Evolutionary conservation across 1,140 invertebrate species (phyloP).

Genomic region (Agrilus planipennis): DNA sequence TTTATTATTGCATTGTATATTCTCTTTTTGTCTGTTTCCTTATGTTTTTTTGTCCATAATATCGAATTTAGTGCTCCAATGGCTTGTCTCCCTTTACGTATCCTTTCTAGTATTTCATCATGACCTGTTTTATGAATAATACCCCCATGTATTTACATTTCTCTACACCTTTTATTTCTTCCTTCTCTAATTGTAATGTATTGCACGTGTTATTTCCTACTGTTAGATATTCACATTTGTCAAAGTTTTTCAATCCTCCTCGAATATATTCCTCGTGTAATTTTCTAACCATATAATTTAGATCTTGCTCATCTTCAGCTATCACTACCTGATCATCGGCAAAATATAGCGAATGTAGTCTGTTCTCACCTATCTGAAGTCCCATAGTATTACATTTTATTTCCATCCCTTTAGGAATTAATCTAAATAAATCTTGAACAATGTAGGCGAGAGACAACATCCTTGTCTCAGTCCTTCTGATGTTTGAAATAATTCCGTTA

Average conservation of each 20-base stretch:
- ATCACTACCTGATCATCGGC: slow-evolving; percentile 14
- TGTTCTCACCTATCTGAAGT: neutral
- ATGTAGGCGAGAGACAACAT: too few species aligned
- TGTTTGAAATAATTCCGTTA: too few species aligned
- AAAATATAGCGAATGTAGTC: slow-evolving; percentile 10
- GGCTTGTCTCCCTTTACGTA: too few species aligned
- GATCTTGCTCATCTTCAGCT: slow-evolving; percentile 14
- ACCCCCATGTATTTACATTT: neutral
- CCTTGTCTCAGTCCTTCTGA: too few species aligned
- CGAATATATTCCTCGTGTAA: slow-evolving; percentile 12
- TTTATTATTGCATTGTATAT: too few species aligned
- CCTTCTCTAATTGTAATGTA: slow-evolving; percentile 1
- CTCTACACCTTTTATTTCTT: slow-evolving; percentile 1
- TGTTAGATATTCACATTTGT: slow-evolving; percentile 11
- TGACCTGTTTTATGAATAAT: too few species aligned
- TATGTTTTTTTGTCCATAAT: too few species aligned
- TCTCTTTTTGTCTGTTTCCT: too few species aligned
- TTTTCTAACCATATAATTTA: slow-evolving; percentile 13
- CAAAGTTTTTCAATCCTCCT: slow-evolving; percentile 12
- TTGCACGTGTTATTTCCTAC: neutral
- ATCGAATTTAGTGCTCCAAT: too few species aligned
- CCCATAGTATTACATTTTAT: slow-evolving; percentile 7
- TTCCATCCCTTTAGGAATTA: slow-evolving; percentile 9
- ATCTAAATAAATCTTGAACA: too few species aligned
- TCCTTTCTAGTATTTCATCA: too few species aligned